Evolutionary conservation across 2,113 vertebrate genomes (phyloP).

Genomic region (Mus spicilegus): DNA sequence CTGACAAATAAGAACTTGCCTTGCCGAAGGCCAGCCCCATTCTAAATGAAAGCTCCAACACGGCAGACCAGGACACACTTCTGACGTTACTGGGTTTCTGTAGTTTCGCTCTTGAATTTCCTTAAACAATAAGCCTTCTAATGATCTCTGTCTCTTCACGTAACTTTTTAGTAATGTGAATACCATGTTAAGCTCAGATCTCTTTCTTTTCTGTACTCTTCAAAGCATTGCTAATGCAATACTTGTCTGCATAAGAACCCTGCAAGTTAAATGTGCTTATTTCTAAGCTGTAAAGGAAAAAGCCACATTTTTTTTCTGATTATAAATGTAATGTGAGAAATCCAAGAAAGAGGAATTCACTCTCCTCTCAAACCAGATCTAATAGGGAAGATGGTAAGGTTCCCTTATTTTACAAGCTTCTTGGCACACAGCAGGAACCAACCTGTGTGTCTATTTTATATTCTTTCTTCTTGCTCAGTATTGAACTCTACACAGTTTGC

Average conservation of each 20-base stretch:
- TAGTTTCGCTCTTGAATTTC: not conserved
- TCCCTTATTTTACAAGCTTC: not conserved
- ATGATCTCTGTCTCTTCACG: not conserved
- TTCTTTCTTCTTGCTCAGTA: conserved; percentile 29
- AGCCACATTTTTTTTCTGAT: not conserved
- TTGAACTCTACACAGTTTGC: not conserved
- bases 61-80: not conserved
- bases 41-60: not conserved
- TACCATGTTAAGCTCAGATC: not conserved
- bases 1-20: not conserved
- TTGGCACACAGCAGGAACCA: not conserved
- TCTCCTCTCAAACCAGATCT: not conserved
- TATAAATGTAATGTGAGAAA: conserved; percentile 51
- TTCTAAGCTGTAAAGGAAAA: conserved; percentile 16
- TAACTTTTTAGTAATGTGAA: conserved; percentile 18
- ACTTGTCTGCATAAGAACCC: conserved; percentile 22
- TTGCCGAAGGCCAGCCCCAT: not conserved
- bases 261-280: conserved; percentile 32
- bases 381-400: not conserved
- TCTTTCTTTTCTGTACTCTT: conserved; percentile 14
- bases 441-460: not conserved
- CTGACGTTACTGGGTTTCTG: not conserved
- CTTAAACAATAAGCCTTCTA: conserved; percentile 2
- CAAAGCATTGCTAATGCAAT: conserved; percentile 19
- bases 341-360: not conserved